Conservation (phyloP, 2,888 invertebrate genomes). For the Orchesella flavescens region DNA sequence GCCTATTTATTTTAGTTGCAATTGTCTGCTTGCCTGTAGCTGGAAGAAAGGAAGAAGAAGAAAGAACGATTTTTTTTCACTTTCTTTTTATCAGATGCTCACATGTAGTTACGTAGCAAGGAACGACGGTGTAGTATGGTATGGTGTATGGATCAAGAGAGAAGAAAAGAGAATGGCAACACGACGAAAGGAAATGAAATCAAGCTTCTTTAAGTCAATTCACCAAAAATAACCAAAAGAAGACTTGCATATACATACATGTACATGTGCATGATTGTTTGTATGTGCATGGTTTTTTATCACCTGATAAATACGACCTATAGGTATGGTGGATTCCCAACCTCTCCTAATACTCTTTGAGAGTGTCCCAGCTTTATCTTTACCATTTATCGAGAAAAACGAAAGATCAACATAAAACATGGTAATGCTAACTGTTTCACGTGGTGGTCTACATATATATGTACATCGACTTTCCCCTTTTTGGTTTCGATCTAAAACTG, state of each 20-base stretch:
- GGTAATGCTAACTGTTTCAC: too few species aligned
- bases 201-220: conserved; percentile 34
- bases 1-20: not conserved
- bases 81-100: not conserved
- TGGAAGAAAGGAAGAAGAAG: not conserved
- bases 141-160: not conserved
- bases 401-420: too few species aligned
- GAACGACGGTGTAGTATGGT: not conserved
- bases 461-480: too few species aligned
- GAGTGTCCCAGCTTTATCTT: too few species aligned
- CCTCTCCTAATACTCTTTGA: too few species aligned
- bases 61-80: not conserved
- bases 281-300: not conserved
- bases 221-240: conserved; percentile 28
- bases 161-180: not conserved
- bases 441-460: too few species aligned
- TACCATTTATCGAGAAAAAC: too few species aligned
- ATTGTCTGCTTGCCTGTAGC: not conserved
- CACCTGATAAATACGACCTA: not conserved
- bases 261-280: not conserved
- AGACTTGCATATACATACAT: not conserved
- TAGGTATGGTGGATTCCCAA: too few species aligned
- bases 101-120: not conserved
- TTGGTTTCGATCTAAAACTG: too few species aligned
- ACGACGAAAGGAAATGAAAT: conserved; percentile 31